These are phyloP conservation scores for Colinus virginianus DNA, from an alignment of 2,113 vertebrate species.

Conservation along the genomic window DNA sequence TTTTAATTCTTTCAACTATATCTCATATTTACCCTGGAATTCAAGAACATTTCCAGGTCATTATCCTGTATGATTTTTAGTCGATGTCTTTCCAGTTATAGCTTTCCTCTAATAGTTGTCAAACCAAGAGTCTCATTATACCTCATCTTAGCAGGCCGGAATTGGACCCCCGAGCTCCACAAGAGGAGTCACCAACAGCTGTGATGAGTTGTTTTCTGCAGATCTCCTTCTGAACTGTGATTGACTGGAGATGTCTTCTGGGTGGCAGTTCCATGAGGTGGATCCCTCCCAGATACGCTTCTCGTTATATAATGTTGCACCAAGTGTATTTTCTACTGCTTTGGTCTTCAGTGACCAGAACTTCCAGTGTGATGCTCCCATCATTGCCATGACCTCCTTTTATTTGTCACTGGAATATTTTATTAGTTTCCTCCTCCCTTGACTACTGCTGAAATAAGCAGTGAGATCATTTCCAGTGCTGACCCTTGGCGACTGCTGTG, in stretches of 20 bases:
- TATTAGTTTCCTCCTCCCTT: background rate
- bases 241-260: background rate
- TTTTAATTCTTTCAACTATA: background rate
- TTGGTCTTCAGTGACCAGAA: background rate
- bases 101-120: background rate
- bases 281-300: background rate
- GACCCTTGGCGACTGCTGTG: background rate
- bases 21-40: background rate
- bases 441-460: background rate
- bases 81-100: background rate
- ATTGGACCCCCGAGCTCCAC: background rate
- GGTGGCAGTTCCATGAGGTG: background rate
- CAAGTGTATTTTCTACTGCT: background rate
- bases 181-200: background rate
- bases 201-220: background rate
- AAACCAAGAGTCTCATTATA: background rate
- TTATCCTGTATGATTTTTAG: background rate
- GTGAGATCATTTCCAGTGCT: background rate
- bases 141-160: background rate
- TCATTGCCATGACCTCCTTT: background rate
- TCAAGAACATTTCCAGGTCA: background rate
- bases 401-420: background rate
- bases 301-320: background rate
- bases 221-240: background rate
- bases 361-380: background rate